Evolutionary conservation across 2,888 invertebrate species (phyloP).

Genomic region (Lycocerus yunnanus): DNA sequence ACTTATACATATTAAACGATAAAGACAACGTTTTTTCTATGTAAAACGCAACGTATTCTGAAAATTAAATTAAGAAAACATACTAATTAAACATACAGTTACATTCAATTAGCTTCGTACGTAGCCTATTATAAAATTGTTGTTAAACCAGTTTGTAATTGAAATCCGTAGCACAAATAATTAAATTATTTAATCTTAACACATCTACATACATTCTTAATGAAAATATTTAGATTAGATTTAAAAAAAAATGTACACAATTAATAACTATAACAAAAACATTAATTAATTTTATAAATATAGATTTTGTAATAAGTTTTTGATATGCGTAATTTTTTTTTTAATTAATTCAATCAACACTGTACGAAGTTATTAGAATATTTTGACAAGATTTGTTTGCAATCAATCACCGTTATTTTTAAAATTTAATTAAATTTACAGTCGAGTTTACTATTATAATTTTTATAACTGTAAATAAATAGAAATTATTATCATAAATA

Average conservation of each 20-base stretch:
- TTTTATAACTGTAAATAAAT: neutral
- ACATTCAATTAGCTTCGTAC: neutral
- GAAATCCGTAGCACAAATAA: neutral
- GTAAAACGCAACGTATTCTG: neutral
- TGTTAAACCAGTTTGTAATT: constrained; percentile 1
- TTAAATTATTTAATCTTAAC: constrained; percentile 1
- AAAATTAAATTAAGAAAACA: neutral
- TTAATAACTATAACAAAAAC: neutral
- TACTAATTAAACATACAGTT: constrained; percentile 1
- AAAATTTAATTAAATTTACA: neutral
- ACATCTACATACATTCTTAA: neutral
- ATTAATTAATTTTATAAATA: neutral
- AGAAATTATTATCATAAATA: neutral
- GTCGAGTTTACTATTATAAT: neutral
- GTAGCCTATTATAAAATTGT: neutral
- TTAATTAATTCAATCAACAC: neutral
- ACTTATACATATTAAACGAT: too few species aligned
- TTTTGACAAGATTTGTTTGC: neutral
- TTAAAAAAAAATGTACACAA: neutral
- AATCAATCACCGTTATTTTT: neutral
- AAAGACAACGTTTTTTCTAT: neutral
- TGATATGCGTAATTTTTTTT: neutral
- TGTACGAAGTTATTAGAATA: neutral
- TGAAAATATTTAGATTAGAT: neutral
- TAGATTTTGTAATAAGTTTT: neutral